Evolutionary conservation across 2,888 invertebrate genomes (phyloP).

Genomic region (Cryptocheilus praepositus): DNA sequence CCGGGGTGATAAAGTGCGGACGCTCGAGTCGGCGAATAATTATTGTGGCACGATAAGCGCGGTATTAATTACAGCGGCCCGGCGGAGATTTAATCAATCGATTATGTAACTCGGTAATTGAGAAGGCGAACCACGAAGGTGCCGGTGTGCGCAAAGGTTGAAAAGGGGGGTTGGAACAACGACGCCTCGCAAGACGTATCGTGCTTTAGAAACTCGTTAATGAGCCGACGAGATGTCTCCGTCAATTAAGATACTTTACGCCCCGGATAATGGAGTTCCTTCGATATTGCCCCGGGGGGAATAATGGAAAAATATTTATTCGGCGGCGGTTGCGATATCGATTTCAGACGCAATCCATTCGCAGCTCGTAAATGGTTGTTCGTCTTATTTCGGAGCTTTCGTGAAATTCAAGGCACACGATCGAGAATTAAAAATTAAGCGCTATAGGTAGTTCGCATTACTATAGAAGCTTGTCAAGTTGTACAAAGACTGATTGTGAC

Average conservation of each 20-base stretch:
- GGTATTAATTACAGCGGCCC: slow-evolving; percentile 42
- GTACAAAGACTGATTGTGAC: too few relatives aligned
- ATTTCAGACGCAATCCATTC: too few relatives aligned
- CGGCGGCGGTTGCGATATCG: too few relatives aligned
- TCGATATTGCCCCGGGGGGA: not conserved
- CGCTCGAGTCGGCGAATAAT: slow-evolving; percentile 32
- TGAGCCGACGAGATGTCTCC: slow-evolving; percentile 30
- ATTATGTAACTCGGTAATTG: slow-evolving; percentile 44
- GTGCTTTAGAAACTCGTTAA: slow-evolving; percentile 36
- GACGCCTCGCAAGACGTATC: slow-evolving; percentile 27
- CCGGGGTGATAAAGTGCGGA: slow-evolving; percentile 23
- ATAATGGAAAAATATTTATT: slow-evolving; percentile 10
- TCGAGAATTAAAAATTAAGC: too few relatives aligned
- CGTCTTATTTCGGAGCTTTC: too few relatives aligned
- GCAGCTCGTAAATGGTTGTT: too few relatives aligned
- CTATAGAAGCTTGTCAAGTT: too few relatives aligned
- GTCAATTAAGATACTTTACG: slow-evolving; percentile 28
- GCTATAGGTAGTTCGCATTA: too few relatives aligned
- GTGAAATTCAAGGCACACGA: too few relatives aligned
- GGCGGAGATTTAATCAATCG: slow-evolving; percentile 46
- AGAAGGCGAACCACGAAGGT: slow-evolving; percentile 16
- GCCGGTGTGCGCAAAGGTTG: not conserved
- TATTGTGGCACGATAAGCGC: slow-evolving; percentile 41
- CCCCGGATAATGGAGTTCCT: not conserved
- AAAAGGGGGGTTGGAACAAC: slow-evolving; percentile 10